Evolutionary conservation across 2,888 invertebrate species (phyloP), one percentile per base, ranked within the genome.

Genomic region (Cryptus viduatorius): DNA sequence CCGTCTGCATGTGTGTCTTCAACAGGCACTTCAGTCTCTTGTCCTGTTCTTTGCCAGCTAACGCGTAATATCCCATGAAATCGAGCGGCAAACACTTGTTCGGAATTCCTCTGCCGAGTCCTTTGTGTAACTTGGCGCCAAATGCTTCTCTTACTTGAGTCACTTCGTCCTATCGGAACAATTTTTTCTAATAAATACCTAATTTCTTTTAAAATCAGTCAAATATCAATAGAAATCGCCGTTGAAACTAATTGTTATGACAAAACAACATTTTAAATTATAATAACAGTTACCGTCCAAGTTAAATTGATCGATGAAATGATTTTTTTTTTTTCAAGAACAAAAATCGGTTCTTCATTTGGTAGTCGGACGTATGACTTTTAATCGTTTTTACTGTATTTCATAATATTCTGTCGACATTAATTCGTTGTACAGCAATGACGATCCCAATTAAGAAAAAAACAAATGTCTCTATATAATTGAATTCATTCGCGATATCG

Each of bases 61-160:
- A 94, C 48, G 97, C 97, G 94, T 99, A 98, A 94, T 98, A 98
- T 19, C 98, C 98, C 98, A 99, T 98, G 94, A 99, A 99, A 94
- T 99, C 98, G 77, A 99, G 94, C 0, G 99, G 99, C 86, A 99
- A 95, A 92, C 98, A 98, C 93, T 98, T 97, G 92, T 97, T 97
- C 3, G 98, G 98, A 87, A 98, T 96, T 85, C 98, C 97, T 94
- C 97, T 94, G 59, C 96, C 95, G 75, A 97, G 94, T 79, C 98
- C 98, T 95, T 99, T 98, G 94, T 99, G 98, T 89, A 99, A 94
- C 94, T 99, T 99, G 65, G 96, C 95, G 4, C 98, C 97, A 94
- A 99, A 99, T 71, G 96, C 95, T 94, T 98, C 97, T 89, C 98
- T 95, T 0, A 99, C 99, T 95, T 98, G 96, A 73, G 96, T 95